Evolutionary conservation across 2,888 invertebrate genomes (phyloP), one percentile per base, ranked within the genome.

Genomic region (Adelphocoris suturalis): DNA sequence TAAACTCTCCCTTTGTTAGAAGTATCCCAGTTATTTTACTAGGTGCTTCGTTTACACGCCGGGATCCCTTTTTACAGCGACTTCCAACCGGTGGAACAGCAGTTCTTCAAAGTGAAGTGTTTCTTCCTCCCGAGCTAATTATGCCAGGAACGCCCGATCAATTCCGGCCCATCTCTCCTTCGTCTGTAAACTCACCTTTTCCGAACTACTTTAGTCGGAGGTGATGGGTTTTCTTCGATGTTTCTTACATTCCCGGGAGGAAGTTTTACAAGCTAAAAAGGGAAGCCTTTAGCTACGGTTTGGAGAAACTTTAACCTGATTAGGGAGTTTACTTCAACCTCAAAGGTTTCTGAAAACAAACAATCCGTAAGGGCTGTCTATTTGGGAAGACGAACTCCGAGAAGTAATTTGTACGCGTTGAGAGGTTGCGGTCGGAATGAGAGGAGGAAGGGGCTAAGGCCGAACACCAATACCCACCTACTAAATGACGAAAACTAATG

Each of bases 341-440:
- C 57, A 57, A 57, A 57, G 57, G 57, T 57, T 57, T 57, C n/a
- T 57, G 57, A 57, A 57, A 57, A 57, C 57, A 57, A 57, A 57
- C 57, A 57, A 16, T 57, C 57, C 57, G 16, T 57, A 16, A n/a
- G 5, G 16, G 16, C 16, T n/a, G 57, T 37, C 37, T 37, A 37
- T 37, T 37, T 37, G 57, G 57, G 57, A 16, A 57, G 57, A n/a
- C 57, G 57, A 57, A n/a, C 57, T 57, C 7, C 19, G 57, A 16
- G 16, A 57, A n/a, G 57, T 57, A 57, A 57, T 57, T 57, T 57
- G 57, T 57, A 57, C 16, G 57, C 19, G 57, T 57, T 57, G 57
- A 57, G 5, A n/a, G 7, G 57, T n/a, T 16, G 57, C 57, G 16
- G n/a, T 57, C n/a, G 57, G 57, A 57, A 57, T n/a, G 57, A 7